Evolutionary conservation across 1,140 invertebrate genomes (phyloP), one percentile per base, ranked within the genome.

Genomic region (Nasonia giraulti): DNA sequence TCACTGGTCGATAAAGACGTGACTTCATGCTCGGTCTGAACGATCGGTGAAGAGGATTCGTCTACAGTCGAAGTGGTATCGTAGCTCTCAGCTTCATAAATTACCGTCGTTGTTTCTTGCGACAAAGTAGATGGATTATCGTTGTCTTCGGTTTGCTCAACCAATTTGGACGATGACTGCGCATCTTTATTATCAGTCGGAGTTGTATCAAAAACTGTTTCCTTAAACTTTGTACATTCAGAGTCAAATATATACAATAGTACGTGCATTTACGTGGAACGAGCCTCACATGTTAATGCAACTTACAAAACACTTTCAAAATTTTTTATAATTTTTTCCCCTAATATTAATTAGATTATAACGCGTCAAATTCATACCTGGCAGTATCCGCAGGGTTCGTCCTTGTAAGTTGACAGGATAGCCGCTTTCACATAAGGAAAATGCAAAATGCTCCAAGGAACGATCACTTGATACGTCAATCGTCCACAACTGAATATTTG

Each of bases 341-440:
- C 27, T 27, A 27, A 27, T 27, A 27, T 27, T 27, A 27, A 27
- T 27, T 27, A 27, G 27, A 27, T 27, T 27, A 27, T 27, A 27
- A 27, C 27, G 27, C 27, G 27, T 62, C 5, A 62, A 3, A 55
- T 55, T 75, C 33, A 33, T 84, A 88, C 87, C 50, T 89, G 69
- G 69, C 92, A 93, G 44, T 81, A 55, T 14, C 91, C 92, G 82
- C 92, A 93, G 0, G 92, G 92, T 50, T 93, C 87, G 10, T 93
- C 91, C n/a, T 90, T 87, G 73, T 91, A 89, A 0, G 92, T 93
- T 12, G 92, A 92, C 62, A 92, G 86, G 55, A 93, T 91, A 23
- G 92, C 91, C 1, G 91, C 92, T 87, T 92, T 92, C 1, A 93
- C 91, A 71, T 93, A 93, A 4, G 92, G 91, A 80, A 91, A 91